Evolutionary conservation across 2,797 vertebrate species (phyloP).

Genomic region (Molossus alvarezi): DNA sequence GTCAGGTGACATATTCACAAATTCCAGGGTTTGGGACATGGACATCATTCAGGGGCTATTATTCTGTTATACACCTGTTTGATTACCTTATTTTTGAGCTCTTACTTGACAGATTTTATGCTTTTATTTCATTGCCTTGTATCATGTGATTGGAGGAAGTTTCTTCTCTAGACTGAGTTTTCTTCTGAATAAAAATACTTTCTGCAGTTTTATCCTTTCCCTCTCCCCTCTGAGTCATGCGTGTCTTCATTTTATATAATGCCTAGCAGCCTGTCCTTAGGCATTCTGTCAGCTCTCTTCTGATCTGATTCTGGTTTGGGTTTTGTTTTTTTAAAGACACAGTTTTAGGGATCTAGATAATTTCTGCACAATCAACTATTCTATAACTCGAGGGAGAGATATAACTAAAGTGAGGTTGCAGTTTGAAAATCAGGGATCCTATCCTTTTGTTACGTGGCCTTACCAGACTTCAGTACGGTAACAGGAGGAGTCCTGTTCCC

Average conservation of each 20-base stretch:
- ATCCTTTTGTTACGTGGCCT: background rate
- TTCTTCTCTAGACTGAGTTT: background rate
- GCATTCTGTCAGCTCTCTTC: background rate
- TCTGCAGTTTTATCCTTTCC: background rate
- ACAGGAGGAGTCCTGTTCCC: background rate
- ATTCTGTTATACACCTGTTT: background rate
- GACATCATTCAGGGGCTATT: background rate
- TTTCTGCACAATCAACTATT: background rate
- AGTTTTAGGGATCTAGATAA: background rate
- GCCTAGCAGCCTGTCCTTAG: background rate
- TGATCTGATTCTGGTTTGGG: background rate
- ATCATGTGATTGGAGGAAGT: background rate
- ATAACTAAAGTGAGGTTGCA: background rate
- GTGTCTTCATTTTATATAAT: background rate
- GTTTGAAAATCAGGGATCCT: background rate
- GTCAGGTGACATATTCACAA: background rate
- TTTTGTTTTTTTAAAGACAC: background rate
- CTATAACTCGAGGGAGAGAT: background rate
- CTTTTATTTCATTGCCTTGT: background rate
- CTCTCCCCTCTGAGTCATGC: background rate
- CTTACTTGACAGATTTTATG: background rate
- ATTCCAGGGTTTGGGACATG: background rate
- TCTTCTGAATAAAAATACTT: background rate
- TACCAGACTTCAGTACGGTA: background rate
- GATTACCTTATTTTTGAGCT: background rate